Evolutionary conservation across 2,113 vertebrate genomes (phyloP).

Genomic region (Cynopterus brachyotis): DNA sequence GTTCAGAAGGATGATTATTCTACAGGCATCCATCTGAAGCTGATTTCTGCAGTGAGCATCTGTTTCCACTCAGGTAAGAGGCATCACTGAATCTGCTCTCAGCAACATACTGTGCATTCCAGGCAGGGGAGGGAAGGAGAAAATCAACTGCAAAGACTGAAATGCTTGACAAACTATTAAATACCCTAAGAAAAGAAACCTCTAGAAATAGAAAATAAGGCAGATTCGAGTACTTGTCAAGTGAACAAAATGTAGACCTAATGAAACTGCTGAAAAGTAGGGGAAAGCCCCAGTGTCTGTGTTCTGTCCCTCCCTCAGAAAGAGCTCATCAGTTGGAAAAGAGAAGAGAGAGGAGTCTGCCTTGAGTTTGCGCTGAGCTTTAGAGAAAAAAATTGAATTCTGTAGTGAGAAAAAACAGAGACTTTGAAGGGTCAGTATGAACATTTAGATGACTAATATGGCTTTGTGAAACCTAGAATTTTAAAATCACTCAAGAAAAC

Average conservation of each 20-base stretch:
- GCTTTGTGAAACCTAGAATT: neutral
- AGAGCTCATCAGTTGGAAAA: neutral
- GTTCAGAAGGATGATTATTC: conserved; percentile 41
- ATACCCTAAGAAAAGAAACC: conserved; percentile 24
- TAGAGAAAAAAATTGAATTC: neutral
- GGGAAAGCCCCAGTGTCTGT: neutral
- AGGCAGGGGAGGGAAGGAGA: neutral
- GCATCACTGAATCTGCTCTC: conserved; percentile 21
- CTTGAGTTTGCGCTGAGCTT: neutral
- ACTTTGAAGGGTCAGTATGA: neutral
- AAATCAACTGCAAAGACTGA: conserved; percentile 55
- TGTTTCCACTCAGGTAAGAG: conserved; percentile 59
- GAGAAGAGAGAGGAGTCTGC: neutral
- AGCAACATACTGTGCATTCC: neutral
- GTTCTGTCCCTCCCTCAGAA: neutral
- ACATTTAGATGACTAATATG: neutral
- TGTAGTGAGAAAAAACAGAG: neutral
- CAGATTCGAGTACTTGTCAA: conserved; percentile 58
- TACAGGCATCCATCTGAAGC: neutral
- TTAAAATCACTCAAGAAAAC: neutral
- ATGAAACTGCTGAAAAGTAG: conserved; percentile 54
- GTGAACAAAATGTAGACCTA: conserved; percentile 44
- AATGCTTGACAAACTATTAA: conserved; percentile 57
- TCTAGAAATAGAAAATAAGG: conserved; percentile 56
- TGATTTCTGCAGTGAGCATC: conserved; percentile 63